phyloP scores from a whole-genome alignment of 2,888 invertebrate genomes.

The Pollenia amentaria region DNA sequence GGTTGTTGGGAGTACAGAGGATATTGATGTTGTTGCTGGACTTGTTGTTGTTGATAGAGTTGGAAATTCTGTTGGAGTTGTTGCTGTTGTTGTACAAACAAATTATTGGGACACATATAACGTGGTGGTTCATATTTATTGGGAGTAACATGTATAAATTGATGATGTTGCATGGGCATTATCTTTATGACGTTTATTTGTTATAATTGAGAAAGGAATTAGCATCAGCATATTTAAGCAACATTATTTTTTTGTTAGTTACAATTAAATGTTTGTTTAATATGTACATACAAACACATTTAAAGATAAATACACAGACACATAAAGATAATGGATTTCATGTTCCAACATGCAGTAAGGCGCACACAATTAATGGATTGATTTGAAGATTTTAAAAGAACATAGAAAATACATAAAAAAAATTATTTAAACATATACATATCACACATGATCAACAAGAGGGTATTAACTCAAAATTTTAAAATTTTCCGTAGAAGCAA shows the following conservation, averaged over 20 bases:
- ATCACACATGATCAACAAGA: too few relatives aligned
- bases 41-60: conserved; percentile 75
- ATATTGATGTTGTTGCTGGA: conserved; percentile 78
- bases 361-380: conserved; percentile 12
- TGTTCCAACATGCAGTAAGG: conserved; percentile 37
- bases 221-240: conserved; percentile 42
- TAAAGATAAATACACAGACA: conserved; percentile 16
- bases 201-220: conserved; percentile 17
- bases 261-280: conserved; percentile 16
- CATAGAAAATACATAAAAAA: conserved; percentile 54
- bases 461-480: too few relatives aligned
- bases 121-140: conserved; percentile 84
- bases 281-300: conserved; percentile 35
- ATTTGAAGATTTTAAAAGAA: conserved; percentile 30
- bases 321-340: conserved; percentile 39
- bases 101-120: conserved; percentile 83
- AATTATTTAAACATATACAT: conserved; percentile 40
- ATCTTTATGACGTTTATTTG: conserved; percentile 77
- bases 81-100: conserved; percentile 81
- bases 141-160: conserved; percentile 79
- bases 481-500: too few relatives aligned
- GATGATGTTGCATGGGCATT: conserved; percentile 79
- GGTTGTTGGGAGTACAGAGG: conserved; percentile 81
- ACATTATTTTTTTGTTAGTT: conserved; percentile 22
- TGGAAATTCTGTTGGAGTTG: conserved; percentile 78